Percentiles rank a stretch among this genome's conserved stretches.
These are phyloP conservation scores for Ommatoiulus sabulosus DNA, from an alignment of 2,888 invertebrate genomes.

Conservation along the genomic window DNA sequence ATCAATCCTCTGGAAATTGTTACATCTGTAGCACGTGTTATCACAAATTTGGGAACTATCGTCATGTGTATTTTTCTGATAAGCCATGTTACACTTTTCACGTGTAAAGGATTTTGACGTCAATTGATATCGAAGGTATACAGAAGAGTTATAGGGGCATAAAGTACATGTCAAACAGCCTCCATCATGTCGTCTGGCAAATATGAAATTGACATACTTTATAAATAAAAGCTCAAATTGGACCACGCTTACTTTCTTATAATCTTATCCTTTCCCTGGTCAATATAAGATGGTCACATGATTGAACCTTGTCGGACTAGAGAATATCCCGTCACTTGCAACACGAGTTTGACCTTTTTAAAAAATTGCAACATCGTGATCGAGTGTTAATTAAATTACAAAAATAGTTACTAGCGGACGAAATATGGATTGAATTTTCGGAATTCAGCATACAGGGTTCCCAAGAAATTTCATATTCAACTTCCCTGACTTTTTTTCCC, in stretches of 20 bases:
- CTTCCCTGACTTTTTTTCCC: too few species aligned
- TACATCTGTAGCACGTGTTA: neutral
- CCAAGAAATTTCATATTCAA: too few species aligned
- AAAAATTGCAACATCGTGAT: too few species aligned
- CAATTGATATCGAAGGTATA: neutral
- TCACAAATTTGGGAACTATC: neutral
- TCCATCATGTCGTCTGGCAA: neutral
- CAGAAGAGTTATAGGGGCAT: neutral
- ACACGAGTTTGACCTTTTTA: neutral
- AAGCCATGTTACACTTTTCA: neutral
- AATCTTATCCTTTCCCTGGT: neutral
- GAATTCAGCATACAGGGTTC: too few species aligned
- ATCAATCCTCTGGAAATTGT: neutral
- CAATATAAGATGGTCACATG: neutral
- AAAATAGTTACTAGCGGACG: neutral
- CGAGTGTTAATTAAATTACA: neutral
- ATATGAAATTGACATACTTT: neutral
- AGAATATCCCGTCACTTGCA: neutral
- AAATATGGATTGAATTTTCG: too few species aligned
- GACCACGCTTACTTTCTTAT: neutral
- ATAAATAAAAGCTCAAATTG: neutral
- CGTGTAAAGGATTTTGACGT: neutral
- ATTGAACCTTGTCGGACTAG: neutral
- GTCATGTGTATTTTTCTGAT: neutral
- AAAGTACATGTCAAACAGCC: neutral